Evolutionary conservation across 2,113 vertebrate genomes (phyloP).

Genomic region (Perca schrenkii): DNA sequence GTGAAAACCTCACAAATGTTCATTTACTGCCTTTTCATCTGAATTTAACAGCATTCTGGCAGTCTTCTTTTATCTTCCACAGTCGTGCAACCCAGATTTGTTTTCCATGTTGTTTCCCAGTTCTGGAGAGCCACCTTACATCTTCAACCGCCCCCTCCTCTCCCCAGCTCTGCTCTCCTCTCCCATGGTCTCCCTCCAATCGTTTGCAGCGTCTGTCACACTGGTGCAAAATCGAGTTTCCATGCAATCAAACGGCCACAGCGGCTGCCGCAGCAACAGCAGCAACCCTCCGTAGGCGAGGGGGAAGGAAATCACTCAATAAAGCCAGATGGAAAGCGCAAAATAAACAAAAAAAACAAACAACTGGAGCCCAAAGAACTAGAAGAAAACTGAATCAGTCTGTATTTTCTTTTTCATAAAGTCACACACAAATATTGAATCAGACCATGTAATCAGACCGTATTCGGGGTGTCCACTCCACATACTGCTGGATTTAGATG

Average conservation of each 20-base stretch:
- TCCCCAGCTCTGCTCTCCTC: slow-evolving; percentile 11
- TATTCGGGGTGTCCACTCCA: background rate
- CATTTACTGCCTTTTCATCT: slow-evolving; percentile 19
- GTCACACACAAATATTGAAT: slow-evolving; percentile 62
- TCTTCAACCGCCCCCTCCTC: background rate
- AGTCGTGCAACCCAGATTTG: background rate
- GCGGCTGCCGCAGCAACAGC: slow-evolving; percentile 35
- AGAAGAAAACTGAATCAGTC: slow-evolving; percentile 55
- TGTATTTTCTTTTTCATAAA: slow-evolving; percentile 46
- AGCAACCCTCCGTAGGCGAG: slow-evolving; percentile 54
- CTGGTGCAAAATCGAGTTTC: slow-evolving; percentile 83
- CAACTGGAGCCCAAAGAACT: slow-evolving; percentile 46
- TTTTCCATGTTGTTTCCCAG: slow-evolving; percentile 5
- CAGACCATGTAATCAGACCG: slow-evolving; percentile 33
- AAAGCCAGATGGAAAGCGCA: slow-evolving; percentile 66
- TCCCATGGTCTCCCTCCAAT: slow-evolving; percentile 73
- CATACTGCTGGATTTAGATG: slow-evolving; percentile 19
- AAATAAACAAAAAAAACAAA: slow-evolving; percentile 3
- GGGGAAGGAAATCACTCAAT: slow-evolving; percentile 77
- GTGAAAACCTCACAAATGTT: background rate
- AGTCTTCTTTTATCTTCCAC: background rate
- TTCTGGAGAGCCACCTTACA: slow-evolving; percentile 13
- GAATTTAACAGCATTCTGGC: background rate
- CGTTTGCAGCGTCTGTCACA: slow-evolving; percentile 83
- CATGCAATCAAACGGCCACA: slow-evolving; percentile 70